A percentile compares a stretch with the other conserved stretches of the same genome.
These are phyloP conservation scores for Rallus crepitans DNA, from an alignment of 2,797 vertebrate genomes.

Conservation along the genomic window DNA sequence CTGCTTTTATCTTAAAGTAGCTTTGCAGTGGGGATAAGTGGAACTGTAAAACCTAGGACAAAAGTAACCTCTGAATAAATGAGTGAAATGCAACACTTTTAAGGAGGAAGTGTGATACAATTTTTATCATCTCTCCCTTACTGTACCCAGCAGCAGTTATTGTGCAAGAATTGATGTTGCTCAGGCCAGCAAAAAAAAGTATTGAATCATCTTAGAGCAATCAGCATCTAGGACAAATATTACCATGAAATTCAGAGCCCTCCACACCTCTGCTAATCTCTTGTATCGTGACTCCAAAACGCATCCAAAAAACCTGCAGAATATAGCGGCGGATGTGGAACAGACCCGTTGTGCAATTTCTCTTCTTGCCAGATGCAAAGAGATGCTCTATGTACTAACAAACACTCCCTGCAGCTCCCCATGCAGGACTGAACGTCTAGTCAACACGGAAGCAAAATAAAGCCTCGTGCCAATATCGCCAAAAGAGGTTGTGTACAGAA, in stretches of 20 bases:
- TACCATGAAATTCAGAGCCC: background rate
- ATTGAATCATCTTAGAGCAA: background rate
- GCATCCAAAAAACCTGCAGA: background rate
- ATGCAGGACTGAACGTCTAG: background rate
- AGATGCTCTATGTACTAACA: background rate
- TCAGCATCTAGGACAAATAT: background rate
- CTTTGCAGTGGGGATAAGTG: background rate
- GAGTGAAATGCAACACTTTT: background rate
- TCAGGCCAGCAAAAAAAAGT: conserved; percentile 1
- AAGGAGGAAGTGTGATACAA: background rate
- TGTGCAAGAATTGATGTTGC: background rate
- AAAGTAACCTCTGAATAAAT: background rate
- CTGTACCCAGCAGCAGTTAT: background rate
- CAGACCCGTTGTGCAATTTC: background rate
- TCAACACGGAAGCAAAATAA: background rate
- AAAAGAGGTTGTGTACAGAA: background rate
- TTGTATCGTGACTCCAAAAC: background rate
- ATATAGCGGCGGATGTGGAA: background rate
- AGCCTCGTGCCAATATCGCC: background rate
- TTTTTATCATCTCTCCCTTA: background rate
- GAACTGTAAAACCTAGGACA: background rate
- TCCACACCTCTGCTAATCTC: background rate
- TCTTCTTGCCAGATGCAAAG: background rate
- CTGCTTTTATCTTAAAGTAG: background rate
- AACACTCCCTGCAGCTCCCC: background rate